A percentile compares a stretch with the other conserved stretches of the same genome.
Conservation (phyloP, 2,797 vertebrate species). For the Poeciliopsis gracilis region DNA sequence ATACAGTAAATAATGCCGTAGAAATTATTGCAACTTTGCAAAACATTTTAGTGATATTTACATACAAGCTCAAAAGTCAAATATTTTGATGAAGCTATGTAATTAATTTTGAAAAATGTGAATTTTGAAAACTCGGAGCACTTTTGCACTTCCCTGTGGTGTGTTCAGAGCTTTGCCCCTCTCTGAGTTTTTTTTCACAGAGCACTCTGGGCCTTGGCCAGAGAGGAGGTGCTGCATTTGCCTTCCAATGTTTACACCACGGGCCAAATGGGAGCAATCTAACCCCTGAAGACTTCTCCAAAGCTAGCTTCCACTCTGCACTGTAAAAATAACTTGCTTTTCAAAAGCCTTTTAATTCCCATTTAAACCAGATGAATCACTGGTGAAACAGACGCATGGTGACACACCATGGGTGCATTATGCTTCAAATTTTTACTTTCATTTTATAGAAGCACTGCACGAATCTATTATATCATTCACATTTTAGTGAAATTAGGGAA, state of each 20-base stretch:
- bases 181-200: constrained; percentile 54
- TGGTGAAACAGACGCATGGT: constrained; percentile 37
- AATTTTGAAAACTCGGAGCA: constrained; percentile 27
- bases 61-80: neutral
- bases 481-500: neutral
- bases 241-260: constrained; percentile 61
- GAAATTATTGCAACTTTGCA: neutral
- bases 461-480: neutral
- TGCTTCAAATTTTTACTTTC: constrained; percentile 6
- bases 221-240: constrained; percentile 45
- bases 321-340: constrained; percentile 46
- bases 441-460: constrained; percentile 6
- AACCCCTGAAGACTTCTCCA: constrained; percentile 47
- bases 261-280: constrained; percentile 54
- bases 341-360: constrained; percentile 39
- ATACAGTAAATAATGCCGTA: neutral
- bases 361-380: constrained; percentile 27
- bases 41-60: neutral
- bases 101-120: neutral
- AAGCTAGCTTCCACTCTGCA: constrained; percentile 36
- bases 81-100: neutral
- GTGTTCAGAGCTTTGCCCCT: constrained; percentile 43
- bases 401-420: constrained; percentile 29
- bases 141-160: constrained; percentile 45
- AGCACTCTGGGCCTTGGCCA: constrained; percentile 46